phyloP scores from a whole-genome alignment of 2,888 invertebrate genomes.

The Dyspetes luteomarginatus region DNA sequence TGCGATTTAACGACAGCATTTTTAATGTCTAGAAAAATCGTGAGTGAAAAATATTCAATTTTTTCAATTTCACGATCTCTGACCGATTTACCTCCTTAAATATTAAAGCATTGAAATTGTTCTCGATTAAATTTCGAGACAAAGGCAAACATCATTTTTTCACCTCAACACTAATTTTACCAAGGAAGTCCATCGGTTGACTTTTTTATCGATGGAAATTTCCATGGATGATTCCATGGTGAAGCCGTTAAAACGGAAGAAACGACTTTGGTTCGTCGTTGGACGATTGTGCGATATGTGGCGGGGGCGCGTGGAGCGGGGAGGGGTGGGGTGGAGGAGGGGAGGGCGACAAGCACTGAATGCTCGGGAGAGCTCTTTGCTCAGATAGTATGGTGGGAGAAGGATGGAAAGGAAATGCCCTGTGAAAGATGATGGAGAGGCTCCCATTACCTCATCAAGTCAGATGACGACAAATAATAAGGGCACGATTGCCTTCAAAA shows the following conservation, averaged over 20 bases:
- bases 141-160: too few species aligned
- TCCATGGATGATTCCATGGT: slow-evolving; percentile 23
- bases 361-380: slow-evolving; percentile 56
- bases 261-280: background rate
- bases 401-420: slow-evolving; percentile 74
- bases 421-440: slow-evolving; percentile 76
- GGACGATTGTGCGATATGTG: slow-evolving; percentile 28
- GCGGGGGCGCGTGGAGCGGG: slow-evolving; percentile 33
- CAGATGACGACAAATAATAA: slow-evolving; percentile 78
- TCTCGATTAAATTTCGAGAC: too few species aligned
- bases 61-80: too few species aligned
- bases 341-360: slow-evolving; percentile 33
- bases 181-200: too few species aligned
- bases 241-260: slow-evolving; percentile 24
- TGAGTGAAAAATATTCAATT: too few species aligned
- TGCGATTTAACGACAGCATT: too few species aligned
- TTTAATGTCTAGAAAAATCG: too few species aligned
- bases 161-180: too few species aligned
- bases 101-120: too few species aligned
- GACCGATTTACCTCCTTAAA: too few species aligned
- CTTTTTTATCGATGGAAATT: slow-evolving; percentile 60
- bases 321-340: background rate
- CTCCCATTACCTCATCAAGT: slow-evolving; percentile 79
- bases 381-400: slow-evolving; percentile 66
- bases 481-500: slow-evolving; percentile 75